Conservation (phyloP, 2,797 vertebrate genomes). For the Furcifer pardalis region DNA sequence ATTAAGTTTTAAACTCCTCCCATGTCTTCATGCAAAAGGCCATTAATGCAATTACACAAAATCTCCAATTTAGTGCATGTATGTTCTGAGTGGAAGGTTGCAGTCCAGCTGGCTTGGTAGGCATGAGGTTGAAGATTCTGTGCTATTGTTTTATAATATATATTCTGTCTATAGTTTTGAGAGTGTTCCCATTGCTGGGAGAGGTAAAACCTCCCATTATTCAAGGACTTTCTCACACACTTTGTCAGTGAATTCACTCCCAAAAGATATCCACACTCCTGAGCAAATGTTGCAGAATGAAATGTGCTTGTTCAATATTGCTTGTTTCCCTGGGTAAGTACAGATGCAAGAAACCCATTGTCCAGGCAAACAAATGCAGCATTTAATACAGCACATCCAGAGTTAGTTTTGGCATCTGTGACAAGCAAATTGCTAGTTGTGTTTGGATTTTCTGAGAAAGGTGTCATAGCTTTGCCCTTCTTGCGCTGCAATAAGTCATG, state of each 20-base stretch:
- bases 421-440: conserved; percentile 42
- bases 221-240: background rate
- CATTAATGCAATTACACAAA: no score
- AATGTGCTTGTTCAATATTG: background rate
- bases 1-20: no score
- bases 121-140: no score
- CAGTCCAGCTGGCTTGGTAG: no score
- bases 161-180: background rate
- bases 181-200: background rate
- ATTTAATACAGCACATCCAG: conserved; percentile 26
- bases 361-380: conserved; percentile 14
- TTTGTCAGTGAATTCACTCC: background rate
- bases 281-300: background rate
- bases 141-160: no score
- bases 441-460: conserved; percentile 41
- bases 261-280: background rate
- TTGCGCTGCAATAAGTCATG: conserved; percentile 40
- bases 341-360: background rate
- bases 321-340: background rate
- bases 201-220: background rate
- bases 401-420: conserved; percentile 41
- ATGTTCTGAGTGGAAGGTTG: no score
- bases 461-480: conserved; percentile 54
- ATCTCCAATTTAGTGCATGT: no score
- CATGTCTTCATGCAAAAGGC: no score